Base-by-base conservation (phyloP, 1,140 invertebrate species). In the Bathynomus jamesi region DNA sequence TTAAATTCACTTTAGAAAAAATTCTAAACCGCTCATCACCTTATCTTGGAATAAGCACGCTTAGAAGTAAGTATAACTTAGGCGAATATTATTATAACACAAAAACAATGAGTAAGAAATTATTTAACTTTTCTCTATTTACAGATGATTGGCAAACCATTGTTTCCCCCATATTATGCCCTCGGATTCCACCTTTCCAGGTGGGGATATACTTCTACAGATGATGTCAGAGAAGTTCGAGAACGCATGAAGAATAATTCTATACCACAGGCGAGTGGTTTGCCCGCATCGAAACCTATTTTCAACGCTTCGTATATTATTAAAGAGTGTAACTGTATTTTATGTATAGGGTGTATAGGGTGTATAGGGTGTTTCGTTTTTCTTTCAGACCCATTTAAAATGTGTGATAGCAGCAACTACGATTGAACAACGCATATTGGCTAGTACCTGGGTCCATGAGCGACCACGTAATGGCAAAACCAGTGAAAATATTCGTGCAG, bases 121-220 rank as follows among this genome's bases (percentile, higher is more conserved):
- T n/a, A n/a, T n/a, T n/a, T n/a, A n/a, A n/a, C n/a, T n/a, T n/a
- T 40, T 40, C 17, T 40, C 32, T 40, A 40, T 67, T 81, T 71
- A 0, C 82, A 85, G 21, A 81, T 83, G 70, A 75, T 86, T 61
- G 85, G 85, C 4, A 76, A 81, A 10, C 81, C 83, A 3, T 78
- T 77, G 65, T 81, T 86, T 78, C 83, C 83, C 13, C 84, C 84
- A 40, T 85, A 85, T 71, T 86, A 83, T 83, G 73, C 80, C 8
- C 77, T 85, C n/a, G 85, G 85, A 25, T 84, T 85, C 74, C 84
- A 85, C 68, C 78, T 85, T 2, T 83, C 81, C 77, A 78, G 84
- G 40, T 86, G 78, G 75, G 83, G 82, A 25, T 86, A 84, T 70
- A 77, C 78, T 32, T 79, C 65, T 28, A 31, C 82, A 5, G 77